phyloP scores from a whole-genome alignment of 2,113 vertebrate genomes.

The Lathamus discolor region DNA sequence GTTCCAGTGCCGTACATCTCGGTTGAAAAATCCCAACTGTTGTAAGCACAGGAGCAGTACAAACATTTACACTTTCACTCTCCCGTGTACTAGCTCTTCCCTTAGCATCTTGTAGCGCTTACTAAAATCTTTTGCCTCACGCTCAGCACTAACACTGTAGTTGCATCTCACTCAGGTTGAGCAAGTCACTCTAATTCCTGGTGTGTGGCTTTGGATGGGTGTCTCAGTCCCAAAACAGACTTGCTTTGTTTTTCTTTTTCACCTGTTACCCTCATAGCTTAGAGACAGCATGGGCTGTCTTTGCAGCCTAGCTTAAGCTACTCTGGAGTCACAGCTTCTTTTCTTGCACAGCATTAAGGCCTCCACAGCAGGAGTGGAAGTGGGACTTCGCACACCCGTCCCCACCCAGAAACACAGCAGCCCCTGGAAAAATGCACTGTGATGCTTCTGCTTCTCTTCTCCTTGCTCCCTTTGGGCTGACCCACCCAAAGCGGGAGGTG shows the following conservation, averaged over 20 bases:
- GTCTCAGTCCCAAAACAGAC: background rate
- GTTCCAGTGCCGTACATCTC: background rate
- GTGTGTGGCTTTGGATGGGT: background rate
- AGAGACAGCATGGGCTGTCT: fast-evolving
- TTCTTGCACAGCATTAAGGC: background rate
- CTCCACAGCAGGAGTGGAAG: fast-evolving
- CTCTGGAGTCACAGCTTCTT: background rate
- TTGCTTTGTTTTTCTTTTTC: background rate
- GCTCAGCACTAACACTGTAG: background rate
- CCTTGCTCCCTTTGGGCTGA: background rate
- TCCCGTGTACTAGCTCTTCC: background rate
- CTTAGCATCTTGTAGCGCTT: background rate
- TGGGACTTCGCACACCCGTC: background rate
- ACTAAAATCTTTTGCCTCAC: fast-evolving
- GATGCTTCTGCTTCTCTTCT: background rate
- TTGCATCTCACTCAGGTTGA: background rate
- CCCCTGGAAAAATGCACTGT: fast-evolving
- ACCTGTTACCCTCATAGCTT: background rate
- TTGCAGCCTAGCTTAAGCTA: too few species aligned
- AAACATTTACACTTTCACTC: background rate
- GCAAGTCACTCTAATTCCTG: background rate
- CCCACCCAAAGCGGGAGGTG: background rate
- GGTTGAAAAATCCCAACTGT: background rate
- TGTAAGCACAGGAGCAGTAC: background rate
- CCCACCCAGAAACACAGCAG: background rate